Conservation (phyloP, 1,140 invertebrate genomes). For the Habropoda laboriosa region DNA sequence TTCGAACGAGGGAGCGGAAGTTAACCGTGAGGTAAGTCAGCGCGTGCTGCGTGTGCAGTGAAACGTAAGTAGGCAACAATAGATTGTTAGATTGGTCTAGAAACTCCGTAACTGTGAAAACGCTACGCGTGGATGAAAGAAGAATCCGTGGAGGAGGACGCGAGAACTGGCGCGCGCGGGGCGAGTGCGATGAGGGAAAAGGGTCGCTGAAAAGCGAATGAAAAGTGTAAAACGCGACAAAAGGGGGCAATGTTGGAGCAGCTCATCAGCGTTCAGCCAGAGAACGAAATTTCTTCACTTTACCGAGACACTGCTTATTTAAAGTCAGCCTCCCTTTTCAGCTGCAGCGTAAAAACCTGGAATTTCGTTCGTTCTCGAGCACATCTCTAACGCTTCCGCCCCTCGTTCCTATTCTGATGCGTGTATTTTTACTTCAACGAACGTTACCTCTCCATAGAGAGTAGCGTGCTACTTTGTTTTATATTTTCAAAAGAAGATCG, state of each 20-base stretch:
- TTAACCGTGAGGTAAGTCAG: neutral
- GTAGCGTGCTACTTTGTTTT: too few species aligned
- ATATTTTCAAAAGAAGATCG: too few species aligned
- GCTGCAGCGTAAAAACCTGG: neutral
- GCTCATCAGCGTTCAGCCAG: conserved; percentile 3
- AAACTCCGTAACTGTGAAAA: conserved; percentile 8
- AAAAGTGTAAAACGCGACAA: conserved; percentile 13
- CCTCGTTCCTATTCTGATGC: too few species aligned
- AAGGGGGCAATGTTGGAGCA: neutral
- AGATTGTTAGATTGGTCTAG: conserved; percentile 7
- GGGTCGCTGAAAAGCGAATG: conserved; percentile 1
- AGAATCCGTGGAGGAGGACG: neutral
- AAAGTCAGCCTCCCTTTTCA: neutral
- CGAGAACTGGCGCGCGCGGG: too few species aligned
- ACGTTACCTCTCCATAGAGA: too few species aligned
- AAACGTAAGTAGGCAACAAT: conserved; percentile 13
- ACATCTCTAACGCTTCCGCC: too few species aligned
- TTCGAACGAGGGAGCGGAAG: neutral
- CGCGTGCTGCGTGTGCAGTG: neutral
- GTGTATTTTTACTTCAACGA: too few species aligned
- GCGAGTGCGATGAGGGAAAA: too few species aligned
- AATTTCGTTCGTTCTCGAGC: too few species aligned
- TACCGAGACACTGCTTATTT: neutral
- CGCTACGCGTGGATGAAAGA: neutral
- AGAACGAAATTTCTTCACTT: conserved; percentile 11